These are phyloP conservation scores for Pelodiscus sinensis DNA, from an alignment of 2,113 vertebrate genomes.

Conservation along the genomic window DNA sequence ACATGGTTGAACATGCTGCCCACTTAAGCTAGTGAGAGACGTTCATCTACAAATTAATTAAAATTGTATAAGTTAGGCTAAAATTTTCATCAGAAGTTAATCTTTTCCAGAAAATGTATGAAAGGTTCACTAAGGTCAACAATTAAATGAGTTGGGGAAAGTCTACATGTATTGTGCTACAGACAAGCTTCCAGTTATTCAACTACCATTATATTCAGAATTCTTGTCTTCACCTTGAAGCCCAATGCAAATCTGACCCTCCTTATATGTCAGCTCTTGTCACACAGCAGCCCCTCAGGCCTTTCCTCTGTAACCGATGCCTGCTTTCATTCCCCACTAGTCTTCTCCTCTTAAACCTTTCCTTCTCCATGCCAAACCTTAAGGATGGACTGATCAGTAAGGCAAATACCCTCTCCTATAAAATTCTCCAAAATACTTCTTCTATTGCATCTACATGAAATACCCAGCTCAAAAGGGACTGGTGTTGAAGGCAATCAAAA, in stretches of 20 bases:
- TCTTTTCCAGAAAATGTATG: background rate
- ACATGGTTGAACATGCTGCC: fast-evolving
- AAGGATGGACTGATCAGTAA: background rate
- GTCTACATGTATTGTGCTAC: background rate
- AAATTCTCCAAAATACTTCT: background rate
- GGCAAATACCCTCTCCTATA: background rate
- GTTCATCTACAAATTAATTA: background rate
- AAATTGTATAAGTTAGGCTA: background rate
- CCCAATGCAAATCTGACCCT: background rate
- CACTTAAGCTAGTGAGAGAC: background rate
- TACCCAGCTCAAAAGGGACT: background rate
- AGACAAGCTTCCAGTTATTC: background rate
- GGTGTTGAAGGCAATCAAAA: background rate
- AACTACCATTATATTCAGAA: background rate
- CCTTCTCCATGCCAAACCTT: background rate
- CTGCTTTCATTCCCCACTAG: background rate
- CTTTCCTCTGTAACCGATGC: background rate
- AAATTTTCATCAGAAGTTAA: background rate
- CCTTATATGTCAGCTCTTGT: background rate
- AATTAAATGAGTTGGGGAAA: background rate
- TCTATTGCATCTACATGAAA: background rate
- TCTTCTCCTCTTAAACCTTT: background rate
- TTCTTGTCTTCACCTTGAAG: background rate
- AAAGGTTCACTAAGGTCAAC: background rate
- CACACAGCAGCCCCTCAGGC: background rate